Percentiles rank a stretch among this genome's conserved stretches.
These are phyloP conservation scores for Dermolepida albohirtum DNA, from an alignment of 2,888 invertebrate species.

Conservation along the genomic window DNA sequence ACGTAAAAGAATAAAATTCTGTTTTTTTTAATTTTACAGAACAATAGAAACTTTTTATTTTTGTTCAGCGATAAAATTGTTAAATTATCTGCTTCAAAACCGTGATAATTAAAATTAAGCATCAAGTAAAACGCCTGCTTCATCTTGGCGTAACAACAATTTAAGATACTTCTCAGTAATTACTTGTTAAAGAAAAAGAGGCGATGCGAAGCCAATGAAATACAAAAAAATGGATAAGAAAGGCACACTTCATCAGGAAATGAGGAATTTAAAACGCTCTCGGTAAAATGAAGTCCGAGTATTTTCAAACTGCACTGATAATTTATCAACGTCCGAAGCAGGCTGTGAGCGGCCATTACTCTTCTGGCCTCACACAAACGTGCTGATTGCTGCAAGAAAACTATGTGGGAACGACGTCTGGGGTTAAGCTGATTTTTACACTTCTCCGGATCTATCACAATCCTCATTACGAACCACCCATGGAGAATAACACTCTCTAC, in stretches of 20 bases:
- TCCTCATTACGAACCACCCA: conserved; percentile 43
- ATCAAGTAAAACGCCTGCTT: too few species aligned
- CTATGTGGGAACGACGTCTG: conserved; percentile 56
- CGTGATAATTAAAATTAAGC: too few species aligned
- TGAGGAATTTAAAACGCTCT: conserved; percentile 58
- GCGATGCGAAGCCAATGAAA: neutral
- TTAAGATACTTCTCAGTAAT: too few species aligned
- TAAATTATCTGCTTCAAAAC: too few species aligned
- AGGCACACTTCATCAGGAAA: conserved; percentile 55
- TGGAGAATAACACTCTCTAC: conserved; percentile 39
- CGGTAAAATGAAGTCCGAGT: conserved; percentile 60
- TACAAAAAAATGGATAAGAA: conserved; percentile 37
- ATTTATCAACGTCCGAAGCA: conserved; percentile 60
- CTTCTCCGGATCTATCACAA: conserved; percentile 42
- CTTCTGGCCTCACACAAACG: conserved; percentile 60
- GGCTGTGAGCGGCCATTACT: conserved; percentile 60
- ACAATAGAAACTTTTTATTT: too few species aligned
- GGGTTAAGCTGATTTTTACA: conserved; percentile 44
- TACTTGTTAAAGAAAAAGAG: too few species aligned
- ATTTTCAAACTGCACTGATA: conserved; percentile 60
- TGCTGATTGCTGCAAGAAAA: conserved; percentile 61
- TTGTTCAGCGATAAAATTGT: too few species aligned
- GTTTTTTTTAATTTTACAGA: too few species aligned
- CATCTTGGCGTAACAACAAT: too few species aligned
- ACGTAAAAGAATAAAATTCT: too few species aligned